Percentiles rank a stretch among this genome's conserved stretches.
These are phyloP conservation scores for Synergus umbraculus DNA, from an alignment of 2,888 invertebrate species.

Conservation along the genomic window DNA sequence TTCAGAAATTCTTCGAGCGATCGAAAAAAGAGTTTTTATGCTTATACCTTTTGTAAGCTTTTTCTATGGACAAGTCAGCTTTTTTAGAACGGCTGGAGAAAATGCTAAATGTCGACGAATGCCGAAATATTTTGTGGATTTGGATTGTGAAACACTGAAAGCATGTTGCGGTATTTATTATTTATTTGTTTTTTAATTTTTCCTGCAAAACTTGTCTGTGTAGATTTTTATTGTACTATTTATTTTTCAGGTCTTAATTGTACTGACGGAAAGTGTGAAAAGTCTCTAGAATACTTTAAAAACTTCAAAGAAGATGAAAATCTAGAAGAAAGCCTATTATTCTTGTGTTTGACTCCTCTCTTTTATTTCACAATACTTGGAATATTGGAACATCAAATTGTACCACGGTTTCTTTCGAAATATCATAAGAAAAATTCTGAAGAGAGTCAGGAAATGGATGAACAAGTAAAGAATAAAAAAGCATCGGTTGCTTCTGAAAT, in stretches of 20 bases:
- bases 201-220: conserved; percentile 30
- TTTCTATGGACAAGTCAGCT: conserved; percentile 68
- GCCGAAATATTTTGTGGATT: conserved; percentile 59
- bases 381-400: conserved; percentile 82
- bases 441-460: conserved; percentile 66
- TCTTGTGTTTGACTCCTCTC: conserved; percentile 66
- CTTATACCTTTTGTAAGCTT: conserved; percentile 72
- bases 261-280: conserved; percentile 64
- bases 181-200: too few relatives aligned
- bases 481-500: conserved; percentile 63
- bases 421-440: conserved; percentile 42
- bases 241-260: conserved; percentile 63
- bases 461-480: conserved; percentile 71
- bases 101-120: conserved; percentile 71
- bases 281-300: conserved; percentile 64
- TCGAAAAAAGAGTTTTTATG: conserved; percentile 9
- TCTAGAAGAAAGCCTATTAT: conserved; percentile 63
- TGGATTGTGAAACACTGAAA: conserved; percentile 59
- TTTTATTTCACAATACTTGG: conserved; percentile 82
- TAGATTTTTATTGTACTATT: conserved; percentile 9
- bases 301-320: conserved; percentile 57
- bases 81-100: conserved; percentile 63
- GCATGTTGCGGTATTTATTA: conserved; percentile 66
- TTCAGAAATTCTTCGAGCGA: background rate
- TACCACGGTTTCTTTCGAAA: conserved; percentile 59